Conservation (phyloP, 2,113 vertebrate genomes). For the Archilochus colubris region DNA sequence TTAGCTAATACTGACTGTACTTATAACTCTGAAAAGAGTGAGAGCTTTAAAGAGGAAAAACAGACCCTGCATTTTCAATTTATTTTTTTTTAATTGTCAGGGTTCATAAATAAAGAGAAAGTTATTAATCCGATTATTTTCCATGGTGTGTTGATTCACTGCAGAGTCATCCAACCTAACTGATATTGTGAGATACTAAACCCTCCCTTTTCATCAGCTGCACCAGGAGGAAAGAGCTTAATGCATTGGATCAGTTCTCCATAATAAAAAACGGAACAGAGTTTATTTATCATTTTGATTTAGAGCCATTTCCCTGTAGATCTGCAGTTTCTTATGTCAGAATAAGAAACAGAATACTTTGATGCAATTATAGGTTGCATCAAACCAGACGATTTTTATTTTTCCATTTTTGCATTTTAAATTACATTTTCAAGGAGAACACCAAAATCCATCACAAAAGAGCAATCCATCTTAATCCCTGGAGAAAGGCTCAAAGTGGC, state of each 20-base stretch:
- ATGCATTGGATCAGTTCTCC: neutral
- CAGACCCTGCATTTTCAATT: neutral
- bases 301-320: neutral
- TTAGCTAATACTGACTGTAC: conserved; percentile 51
- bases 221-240: neutral
- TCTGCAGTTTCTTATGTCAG: neutral
- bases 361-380: neutral
- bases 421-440: neutral
- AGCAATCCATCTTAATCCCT: neutral
- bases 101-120: conserved; percentile 7
- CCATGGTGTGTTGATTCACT: neutral
- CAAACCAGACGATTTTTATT: neutral
- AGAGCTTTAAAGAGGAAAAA: conserved; percentile 17
- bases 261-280: neutral
- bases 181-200: neutral
- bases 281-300: conserved; percentile 7
- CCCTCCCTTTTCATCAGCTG: neutral
- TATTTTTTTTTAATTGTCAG: neutral
- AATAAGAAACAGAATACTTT: neutral
- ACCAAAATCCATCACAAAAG: neutral
- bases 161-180: neutral
- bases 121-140: conserved; percentile 23
- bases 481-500: neutral
- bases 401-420: neutral
- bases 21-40: conserved; percentile 9